A percentile compares a stretch with the other conserved stretches of the same genome.
Conservation (phyloP, 1,140 invertebrate species). For the Colletes latitarsis region DNA sequence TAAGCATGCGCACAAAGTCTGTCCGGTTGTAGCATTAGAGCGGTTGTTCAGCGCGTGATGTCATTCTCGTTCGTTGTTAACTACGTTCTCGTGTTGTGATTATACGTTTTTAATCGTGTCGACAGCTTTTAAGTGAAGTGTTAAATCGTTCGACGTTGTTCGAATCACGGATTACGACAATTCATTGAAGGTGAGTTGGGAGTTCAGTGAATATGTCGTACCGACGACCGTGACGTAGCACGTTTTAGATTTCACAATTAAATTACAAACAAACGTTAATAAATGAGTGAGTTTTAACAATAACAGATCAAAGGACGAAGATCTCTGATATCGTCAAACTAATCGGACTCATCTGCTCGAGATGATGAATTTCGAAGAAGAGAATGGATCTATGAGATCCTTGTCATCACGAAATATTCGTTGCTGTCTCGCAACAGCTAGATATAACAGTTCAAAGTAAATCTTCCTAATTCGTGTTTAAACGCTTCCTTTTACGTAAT, state of each 20-base stretch:
- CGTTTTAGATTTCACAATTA: constrained; percentile 39
- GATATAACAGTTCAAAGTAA: constrained; percentile 49
- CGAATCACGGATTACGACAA: neutral
- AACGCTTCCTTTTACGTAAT: constrained; percentile 21
- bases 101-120: neutral
- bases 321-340: constrained; percentile 35
- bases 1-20: constrained; percentile 9
- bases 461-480: constrained; percentile 41
- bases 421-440: constrained; percentile 47
- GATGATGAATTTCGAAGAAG: constrained; percentile 39
- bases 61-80: neutral
- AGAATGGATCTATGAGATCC: constrained; percentile 39
- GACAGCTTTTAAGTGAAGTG: neutral
- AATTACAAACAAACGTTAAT: constrained; percentile 33
- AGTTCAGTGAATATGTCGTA: neutral
- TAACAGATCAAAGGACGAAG: constrained; percentile 42
- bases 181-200: constrained; percentile 19
- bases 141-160: neutral
- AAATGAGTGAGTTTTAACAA: constrained; percentile 41
- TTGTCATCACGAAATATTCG: constrained; percentile 43
- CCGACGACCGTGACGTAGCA: constrained; percentile 37
- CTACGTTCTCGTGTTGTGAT: neutral
- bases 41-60: neutral
- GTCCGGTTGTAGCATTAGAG: neutral
- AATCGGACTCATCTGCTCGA: constrained; percentile 33